Percentiles rank a stretch among this genome's conserved stretches.
These are phyloP conservation scores for Trigoniulus corallinus DNA, from an alignment of 1,140 invertebrate genomes.

Conservation along the genomic window DNA sequence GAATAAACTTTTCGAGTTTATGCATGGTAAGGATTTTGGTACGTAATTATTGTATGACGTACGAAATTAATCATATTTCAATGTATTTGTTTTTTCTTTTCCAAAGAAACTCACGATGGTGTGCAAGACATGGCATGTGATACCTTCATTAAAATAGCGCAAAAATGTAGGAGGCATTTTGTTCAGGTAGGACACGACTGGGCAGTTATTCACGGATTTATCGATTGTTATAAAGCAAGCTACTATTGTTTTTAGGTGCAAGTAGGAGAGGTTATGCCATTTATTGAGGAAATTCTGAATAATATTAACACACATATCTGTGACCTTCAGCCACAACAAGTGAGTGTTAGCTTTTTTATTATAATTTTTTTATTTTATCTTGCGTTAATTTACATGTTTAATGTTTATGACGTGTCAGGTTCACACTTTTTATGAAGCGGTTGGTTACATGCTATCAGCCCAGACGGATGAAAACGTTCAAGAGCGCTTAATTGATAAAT, in stretches of 20 bases:
- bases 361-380: background rate
- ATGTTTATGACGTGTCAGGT: constrained; percentile 39
- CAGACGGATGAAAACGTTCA: constrained; percentile 76
- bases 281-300: constrained; percentile 96
- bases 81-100: constrained; percentile 12
- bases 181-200: constrained; percentile 36
- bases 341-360: constrained; percentile 18
- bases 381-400: background rate
- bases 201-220: background rate
- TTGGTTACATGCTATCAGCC: constrained; percentile 97
- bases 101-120: constrained; percentile 91
- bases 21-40: constrained; percentile 55
- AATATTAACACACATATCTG: constrained; percentile 96
- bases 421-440: constrained; percentile 99
- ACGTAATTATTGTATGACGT: background rate
- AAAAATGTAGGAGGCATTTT: constrained; percentile 96
- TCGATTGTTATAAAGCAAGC: constrained; percentile 42
- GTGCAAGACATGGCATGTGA: constrained; percentile 99
- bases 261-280: constrained; percentile 88
- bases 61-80: no score
- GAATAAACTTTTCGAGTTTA: constrained; percentile 99
- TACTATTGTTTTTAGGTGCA: constrained; percentile 48
- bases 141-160: constrained; percentile 99
- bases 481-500: constrained; percentile 88
- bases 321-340: constrained; percentile 92